Percentiles rank a stretch among this genome's conserved stretches.
These are phyloP conservation scores for Chloromyia formosa DNA, from an alignment of 2,888 invertebrate species.

Conservation along the genomic window DNA sequence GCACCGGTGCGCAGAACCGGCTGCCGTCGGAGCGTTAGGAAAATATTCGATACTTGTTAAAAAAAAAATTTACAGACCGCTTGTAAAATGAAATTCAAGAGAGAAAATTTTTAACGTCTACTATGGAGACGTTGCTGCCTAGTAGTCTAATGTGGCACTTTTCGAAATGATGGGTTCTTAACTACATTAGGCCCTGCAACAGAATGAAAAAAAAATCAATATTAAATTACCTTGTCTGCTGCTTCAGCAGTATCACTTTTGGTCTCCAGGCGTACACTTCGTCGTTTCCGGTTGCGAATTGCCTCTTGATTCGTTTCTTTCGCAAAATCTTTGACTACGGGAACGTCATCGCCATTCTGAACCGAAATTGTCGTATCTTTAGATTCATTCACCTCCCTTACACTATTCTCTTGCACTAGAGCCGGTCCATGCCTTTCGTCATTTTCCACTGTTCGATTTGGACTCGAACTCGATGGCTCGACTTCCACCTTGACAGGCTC, in stretches of 20 bases:
- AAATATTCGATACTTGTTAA: no score
- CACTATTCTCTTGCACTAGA: background rate
- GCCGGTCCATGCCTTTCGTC: background rate
- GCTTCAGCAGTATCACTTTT: constrained; percentile 56
- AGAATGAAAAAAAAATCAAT: no score
- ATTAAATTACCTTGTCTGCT: constrained; percentile 21
- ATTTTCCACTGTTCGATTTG: background rate
- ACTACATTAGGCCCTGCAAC: no score
- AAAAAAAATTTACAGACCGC: no score
- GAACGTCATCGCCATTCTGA: background rate
- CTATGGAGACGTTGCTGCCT: no score
- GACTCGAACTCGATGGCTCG: background rate
- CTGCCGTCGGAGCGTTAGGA: no score
- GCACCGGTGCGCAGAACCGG: no score
- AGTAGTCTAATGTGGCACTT: no score
- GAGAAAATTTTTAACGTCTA: no score
- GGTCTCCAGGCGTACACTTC: constrained; percentile 61
- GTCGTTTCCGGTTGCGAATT: constrained; percentile 55
- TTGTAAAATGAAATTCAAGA: no score
- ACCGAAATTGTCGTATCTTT: background rate
- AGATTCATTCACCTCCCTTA: no score
- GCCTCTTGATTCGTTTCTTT: constrained; percentile 43
- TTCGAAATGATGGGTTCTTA: no score
- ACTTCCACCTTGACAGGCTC: background rate
- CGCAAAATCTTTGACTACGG: background rate